A percentile compares a stretch with the other conserved stretches of the same genome.
Conservation (phyloP, 2,888 invertebrate genomes). For the Punctoribates punctum region DNA sequence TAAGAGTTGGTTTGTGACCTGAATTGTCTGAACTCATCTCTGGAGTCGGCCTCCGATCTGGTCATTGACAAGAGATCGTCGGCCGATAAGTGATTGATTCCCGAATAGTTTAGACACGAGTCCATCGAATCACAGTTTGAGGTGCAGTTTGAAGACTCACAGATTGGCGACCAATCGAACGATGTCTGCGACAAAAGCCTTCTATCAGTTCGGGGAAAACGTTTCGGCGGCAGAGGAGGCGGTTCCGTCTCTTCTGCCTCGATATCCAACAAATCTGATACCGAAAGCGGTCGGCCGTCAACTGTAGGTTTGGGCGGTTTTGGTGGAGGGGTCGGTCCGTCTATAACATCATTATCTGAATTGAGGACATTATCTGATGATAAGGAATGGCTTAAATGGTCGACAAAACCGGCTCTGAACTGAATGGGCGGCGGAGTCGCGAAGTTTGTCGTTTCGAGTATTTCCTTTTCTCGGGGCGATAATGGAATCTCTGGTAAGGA, state of each 20-base stretch:
- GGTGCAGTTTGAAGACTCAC: slow-evolving; percentile 10
- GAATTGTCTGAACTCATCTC: neutral
- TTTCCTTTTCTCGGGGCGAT: slow-evolving; percentile 53
- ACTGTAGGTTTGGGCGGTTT: slow-evolving; percentile 69
- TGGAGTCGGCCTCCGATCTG: neutral
- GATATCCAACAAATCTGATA: neutral
- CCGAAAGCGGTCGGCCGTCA: neutral
- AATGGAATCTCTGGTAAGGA: slow-evolving; percentile 55
- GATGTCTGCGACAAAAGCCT: neutral
- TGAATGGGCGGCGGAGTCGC: slow-evolving; percentile 32
- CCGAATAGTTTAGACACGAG: slow-evolving; percentile 25
- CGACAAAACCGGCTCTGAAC: neutral
- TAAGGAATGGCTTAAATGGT: slow-evolving; percentile 35
- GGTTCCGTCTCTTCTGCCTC: neutral
- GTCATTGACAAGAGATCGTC: slow-evolving; percentile 21
- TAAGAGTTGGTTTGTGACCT: slow-evolving; percentile 24
- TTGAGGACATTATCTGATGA: slow-evolving; percentile 26
- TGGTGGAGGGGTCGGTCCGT: slow-evolving; percentile 64
- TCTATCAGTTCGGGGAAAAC: slow-evolving; percentile 31
- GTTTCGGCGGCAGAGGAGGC: slow-evolving; percentile 42
- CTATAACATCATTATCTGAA: slow-evolving; percentile 38
- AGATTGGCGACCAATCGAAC: slow-evolving; percentile 24
- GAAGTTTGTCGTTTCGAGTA: slow-evolving; percentile 53
- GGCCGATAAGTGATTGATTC: slow-evolving; percentile 23
- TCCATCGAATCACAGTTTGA: slow-evolving; percentile 11